These are phyloP conservation scores for Australoheros scitulus DNA, from an alignment of 2,113 vertebrate genomes.

Conservation along the genomic window DNA sequence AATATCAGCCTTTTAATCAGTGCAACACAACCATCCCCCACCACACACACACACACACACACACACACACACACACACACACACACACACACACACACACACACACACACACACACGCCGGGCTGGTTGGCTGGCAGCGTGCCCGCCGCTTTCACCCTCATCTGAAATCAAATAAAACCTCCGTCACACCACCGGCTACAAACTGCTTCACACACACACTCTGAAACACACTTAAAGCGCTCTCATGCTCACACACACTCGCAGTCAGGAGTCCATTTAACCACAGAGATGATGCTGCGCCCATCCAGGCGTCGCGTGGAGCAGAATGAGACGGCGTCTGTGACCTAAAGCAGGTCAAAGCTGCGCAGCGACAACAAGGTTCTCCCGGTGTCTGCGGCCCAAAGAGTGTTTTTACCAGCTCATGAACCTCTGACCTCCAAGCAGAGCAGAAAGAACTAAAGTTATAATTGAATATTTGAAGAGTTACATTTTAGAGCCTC, in stretches of 20 bases:
- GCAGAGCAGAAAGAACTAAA: no score
- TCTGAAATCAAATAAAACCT: constrained; percentile 34
- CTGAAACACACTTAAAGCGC: not conserved
- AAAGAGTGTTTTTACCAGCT: not conserved
- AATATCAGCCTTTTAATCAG: constrained; percentile 65
- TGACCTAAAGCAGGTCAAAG: not conserved
- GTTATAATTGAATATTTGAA: no score
- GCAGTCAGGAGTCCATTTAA: not conserved
- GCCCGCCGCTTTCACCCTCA: constrained; percentile 10
- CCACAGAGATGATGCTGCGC: not conserved
- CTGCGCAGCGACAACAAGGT: no score
- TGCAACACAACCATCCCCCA: constrained; percentile 30
- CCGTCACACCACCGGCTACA: constrained; percentile 7
- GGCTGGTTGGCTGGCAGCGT: constrained; percentile 2
- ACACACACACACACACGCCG: not conserved
- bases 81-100: not conserved
- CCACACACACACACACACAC: not conserved
- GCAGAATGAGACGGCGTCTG: not conserved
- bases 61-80: not conserved
- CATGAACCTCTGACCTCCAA: no score
- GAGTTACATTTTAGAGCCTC: no score
- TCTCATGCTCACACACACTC: not conserved
- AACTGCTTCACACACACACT: constrained; percentile 15
- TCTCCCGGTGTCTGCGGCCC: no score
- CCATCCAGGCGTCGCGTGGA: not conserved